Percentiles rank a stretch among this genome's conserved stretches.
These are phyloP conservation scores for Norana najaformis DNA, from an alignment of 2,888 invertebrate genomes.

Conservation along the genomic window DNA sequence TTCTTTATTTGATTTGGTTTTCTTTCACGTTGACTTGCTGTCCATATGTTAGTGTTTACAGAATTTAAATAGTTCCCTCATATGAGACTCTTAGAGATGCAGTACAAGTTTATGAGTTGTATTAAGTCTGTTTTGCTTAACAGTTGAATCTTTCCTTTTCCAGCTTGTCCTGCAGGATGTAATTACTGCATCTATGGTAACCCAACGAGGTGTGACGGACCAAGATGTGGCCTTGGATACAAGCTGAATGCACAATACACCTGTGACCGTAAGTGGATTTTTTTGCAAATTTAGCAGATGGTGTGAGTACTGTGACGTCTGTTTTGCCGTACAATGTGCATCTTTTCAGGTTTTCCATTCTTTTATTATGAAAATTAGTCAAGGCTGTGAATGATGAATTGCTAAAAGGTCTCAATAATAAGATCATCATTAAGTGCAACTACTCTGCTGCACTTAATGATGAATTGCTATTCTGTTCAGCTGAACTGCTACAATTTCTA, in stretches of 20 bases:
- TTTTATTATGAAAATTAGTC: background rate
- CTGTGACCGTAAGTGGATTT: constrained; percentile 31
- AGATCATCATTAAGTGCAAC: too few species aligned
- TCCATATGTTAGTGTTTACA: background rate
- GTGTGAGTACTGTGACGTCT: too few species aligned
- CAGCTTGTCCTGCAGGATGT: constrained; percentile 28
- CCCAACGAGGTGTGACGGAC: constrained; percentile 23
- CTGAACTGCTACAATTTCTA: too few species aligned
- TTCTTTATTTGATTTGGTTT: background rate
- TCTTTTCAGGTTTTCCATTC: background rate
- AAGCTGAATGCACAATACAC: constrained; percentile 10
- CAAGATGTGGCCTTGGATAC: constrained; percentile 20
- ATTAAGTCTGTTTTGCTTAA: background rate
- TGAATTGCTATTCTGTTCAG: too few species aligned
- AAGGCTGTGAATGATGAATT: background rate
- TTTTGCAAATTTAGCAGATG: background rate
- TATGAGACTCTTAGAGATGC: background rate
- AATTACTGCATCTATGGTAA: constrained; percentile 25
- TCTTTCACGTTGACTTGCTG: background rate
- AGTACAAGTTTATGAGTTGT: background rate
- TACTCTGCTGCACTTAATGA: too few species aligned
- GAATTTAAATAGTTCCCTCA: background rate
- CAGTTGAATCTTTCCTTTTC: background rate
- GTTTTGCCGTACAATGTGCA: background rate
- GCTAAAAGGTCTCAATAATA: background rate